Evolutionary conservation across 2,888 invertebrate species (phyloP), one percentile per base, ranked within the genome.

Genomic region (Drosophila kuntzei): DNA sequence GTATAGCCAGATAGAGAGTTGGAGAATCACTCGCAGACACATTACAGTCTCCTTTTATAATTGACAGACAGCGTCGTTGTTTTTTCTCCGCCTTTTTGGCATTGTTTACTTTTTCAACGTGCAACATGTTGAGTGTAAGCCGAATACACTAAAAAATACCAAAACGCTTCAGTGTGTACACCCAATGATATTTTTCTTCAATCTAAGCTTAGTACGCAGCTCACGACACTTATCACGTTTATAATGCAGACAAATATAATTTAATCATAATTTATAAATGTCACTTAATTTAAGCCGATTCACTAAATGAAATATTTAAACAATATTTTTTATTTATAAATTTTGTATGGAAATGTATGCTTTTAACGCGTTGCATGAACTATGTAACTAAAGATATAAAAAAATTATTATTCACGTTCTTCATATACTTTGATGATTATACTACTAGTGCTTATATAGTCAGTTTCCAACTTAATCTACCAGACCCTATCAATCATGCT

Each of bases 401-500:
- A 32, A 18, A 29, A 46, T 16, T 25, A 2, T 2, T 2, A n/a
- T 34, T 34, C n/a, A 44, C 14, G 2, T 14, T 14, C 22, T 43
- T 14, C 22, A 20, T 22, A n/a, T 22, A 70, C 20, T 37, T 34
- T 22, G 14, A 14, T 9, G 34, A 32, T 14, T 37, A 18, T 27
- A 8, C 11, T 22, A 27, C 34, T 16, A 34, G 0, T 46, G 36
- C 74, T 54, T 61, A 55, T 60, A 50, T 55, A 44, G 34, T 25
- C 18, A 34, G 14, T 53, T 36, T 47, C 20, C 37, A 43, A 18
- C 34, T 61, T 22, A 5, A 29, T 60, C 87, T 94, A 97, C 93
- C 97, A 97, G 65, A 97, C 97, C 51, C 97, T 92, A 90, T 97
- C 97, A 89, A 97, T 97, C 90, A 97, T 96, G 12, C 96, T 96